A percentile compares a stretch with the other conserved stretches of the same genome.
Conservation (phyloP, 2,797 vertebrate genomes). For the Acipenser ruthenus region DNA sequence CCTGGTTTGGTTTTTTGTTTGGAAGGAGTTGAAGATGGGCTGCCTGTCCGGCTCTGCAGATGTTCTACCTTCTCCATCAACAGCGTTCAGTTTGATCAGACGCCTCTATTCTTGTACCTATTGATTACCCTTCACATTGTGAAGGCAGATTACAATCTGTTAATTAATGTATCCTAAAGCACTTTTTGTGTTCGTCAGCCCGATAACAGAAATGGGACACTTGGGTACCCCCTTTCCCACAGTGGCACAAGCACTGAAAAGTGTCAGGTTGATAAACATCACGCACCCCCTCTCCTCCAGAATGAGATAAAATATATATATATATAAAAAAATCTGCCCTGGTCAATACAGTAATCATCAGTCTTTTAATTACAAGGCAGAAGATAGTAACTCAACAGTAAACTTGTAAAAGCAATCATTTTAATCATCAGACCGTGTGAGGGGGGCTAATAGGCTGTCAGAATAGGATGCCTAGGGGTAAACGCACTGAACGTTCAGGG, state of each 20-base stretch:
- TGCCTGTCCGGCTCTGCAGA: conserved; percentile 15
- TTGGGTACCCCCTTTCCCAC: conserved; percentile 13
- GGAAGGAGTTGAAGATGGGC: no score
- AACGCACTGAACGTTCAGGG: conserved; percentile 18
- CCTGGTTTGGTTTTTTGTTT: no score
- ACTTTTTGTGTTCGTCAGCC: conserved; percentile 62
- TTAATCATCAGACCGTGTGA: conserved; percentile 45
- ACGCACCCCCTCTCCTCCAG: conserved; percentile 31
- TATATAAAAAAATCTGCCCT: conserved; percentile 12
- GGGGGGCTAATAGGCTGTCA: conserved; percentile 54
- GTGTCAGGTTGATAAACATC: conserved; percentile 38
- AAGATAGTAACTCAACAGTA: conserved; percentile 42
- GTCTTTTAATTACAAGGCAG: conserved; percentile 47
- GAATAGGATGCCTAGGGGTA: conserved; percentile 44
- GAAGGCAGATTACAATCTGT: conserved; percentile 89
- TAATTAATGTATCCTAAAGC: conserved; percentile 81
- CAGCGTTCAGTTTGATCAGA: conserved; percentile 61
- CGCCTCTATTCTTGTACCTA: conserved; percentile 34
- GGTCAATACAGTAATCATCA: conserved; percentile 58
- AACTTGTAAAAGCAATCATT: conserved; percentile 39
- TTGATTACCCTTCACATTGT: conserved; percentile 61
- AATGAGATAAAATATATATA: conserved; percentile 55
- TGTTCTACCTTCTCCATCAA: conserved; percentile 53
- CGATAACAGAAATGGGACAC: conserved; percentile 66
- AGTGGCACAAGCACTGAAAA: conserved; percentile 27